These are phyloP conservation scores for Yponomeuta plumbellus DNA, from an alignment of 2,888 invertebrate genomes.

Conservation along the genomic window DNA sequence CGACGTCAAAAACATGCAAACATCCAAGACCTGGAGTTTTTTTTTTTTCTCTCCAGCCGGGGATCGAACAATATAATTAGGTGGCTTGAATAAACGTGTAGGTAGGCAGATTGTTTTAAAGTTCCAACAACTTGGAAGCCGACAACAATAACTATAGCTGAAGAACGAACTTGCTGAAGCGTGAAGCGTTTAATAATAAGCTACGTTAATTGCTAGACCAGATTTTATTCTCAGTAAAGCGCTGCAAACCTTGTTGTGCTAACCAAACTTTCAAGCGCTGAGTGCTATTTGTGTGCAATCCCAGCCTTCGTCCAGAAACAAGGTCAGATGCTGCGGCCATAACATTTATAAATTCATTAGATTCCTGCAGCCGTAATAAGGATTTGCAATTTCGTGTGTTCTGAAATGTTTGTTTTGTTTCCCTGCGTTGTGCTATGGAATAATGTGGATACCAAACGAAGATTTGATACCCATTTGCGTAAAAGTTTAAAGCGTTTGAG, in stretches of 20 bases:
- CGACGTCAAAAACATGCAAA: too few relatives aligned
- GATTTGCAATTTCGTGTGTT: conserved; percentile 7
- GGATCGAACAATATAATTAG: not conserved
- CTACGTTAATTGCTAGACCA: too few relatives aligned
- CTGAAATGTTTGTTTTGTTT: conserved; percentile 3
- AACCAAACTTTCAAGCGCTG: not conserved
- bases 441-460: not conserved
- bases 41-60: too few relatives aligned
- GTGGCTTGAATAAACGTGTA: not conserved
- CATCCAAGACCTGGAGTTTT: too few relatives aligned
- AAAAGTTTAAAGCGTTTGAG: too few relatives aligned
- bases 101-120: too few relatives aligned
- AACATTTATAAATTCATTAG: conserved; percentile 10
- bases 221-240: too few relatives aligned
- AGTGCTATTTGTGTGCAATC: not conserved
- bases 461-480: not conserved
- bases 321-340: conserved; percentile 1
- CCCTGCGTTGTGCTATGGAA: not conserved
- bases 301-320: not conserved
- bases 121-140: too few relatives aligned
- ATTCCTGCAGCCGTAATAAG: not conserved
- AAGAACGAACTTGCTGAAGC: too few relatives aligned
- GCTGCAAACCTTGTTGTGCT: not conserved
- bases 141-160: too few relatives aligned
- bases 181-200: too few relatives aligned